A percentile compares a stretch with the other conserved stretches of the same genome.
These are phyloP conservation scores for Camponotus fellah DNA, from an alignment of 2,888 invertebrate species.

Conservation along the genomic window DNA sequence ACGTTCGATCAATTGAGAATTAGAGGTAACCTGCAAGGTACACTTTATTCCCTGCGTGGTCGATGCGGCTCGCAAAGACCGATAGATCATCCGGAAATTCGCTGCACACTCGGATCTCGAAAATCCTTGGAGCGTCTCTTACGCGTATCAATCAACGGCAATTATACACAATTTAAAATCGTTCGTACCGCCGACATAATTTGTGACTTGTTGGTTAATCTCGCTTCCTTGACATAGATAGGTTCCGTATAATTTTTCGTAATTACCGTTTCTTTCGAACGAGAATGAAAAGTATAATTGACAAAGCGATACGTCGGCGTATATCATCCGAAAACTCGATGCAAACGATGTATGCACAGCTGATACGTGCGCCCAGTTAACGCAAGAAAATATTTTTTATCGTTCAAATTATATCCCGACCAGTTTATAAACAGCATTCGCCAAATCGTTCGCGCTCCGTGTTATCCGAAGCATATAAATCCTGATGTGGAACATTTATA, in stretches of 20 bases:
- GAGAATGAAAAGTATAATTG: constrained; percentile 34
- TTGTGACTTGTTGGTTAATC: constrained; percentile 18
- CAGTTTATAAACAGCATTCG: constrained; percentile 1
- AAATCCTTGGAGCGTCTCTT: constrained; percentile 37
- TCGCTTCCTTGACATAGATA: constrained; percentile 48
- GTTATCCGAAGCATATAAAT: constrained; percentile 35
- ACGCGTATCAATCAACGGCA: constrained; percentile 31
- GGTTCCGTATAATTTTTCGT: constrained; percentile 40
- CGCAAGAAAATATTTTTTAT: not conserved
- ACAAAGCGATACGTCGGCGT: not conserved
- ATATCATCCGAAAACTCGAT: not conserved
- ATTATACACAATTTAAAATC: constrained; percentile 40
- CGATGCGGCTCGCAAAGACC: constrained; percentile 61
- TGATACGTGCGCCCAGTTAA: not conserved
- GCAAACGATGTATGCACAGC: not conserved
- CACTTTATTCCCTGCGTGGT: constrained; percentile 55
- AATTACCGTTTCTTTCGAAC: constrained; percentile 32
- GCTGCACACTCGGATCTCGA: constrained; percentile 31
- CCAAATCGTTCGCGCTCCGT: not conserved
- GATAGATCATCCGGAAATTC: constrained; percentile 62
- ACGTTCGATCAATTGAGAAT: constrained; percentile 76
- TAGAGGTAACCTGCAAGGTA: constrained; percentile 67
- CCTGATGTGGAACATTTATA: constrained; percentile 12
- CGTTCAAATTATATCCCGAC: not conserved
- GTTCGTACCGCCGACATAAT: constrained; percentile 32